phyloP scores from a whole-genome alignment of 2,888 invertebrate genomes.

The Myopa tessellatipennis region DNA sequence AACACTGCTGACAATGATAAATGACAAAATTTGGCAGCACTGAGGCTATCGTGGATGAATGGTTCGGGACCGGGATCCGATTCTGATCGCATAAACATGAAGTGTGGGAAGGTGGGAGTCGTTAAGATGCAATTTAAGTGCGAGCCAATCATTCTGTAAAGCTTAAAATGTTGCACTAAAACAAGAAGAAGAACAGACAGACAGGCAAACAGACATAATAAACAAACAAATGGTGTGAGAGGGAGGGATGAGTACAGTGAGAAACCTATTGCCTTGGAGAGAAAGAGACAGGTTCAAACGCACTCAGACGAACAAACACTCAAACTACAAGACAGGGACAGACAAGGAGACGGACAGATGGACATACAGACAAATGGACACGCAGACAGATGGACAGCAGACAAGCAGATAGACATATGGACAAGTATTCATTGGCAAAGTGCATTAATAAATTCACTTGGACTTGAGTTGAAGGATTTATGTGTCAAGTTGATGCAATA shows the following conservation, averaged over 20 bases:
- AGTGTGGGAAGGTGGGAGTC: no score
- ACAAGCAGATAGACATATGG: not conserved
- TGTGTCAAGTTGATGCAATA: constrained; percentile 29
- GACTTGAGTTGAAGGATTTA: constrained; percentile 39
- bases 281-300: no score
- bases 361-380: not conserved
- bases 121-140: no score
- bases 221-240: no score
- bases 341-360: not conserved
- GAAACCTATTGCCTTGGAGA: no score
- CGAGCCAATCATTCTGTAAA: not conserved
- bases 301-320: not conserved
- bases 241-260: no score
- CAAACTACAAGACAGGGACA: not conserved
- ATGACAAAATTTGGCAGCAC: constrained; percentile 17
- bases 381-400: not conserved
- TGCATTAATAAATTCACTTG: constrained; percentile 38
- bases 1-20: constrained; percentile 30
- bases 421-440: constrained; percentile 32
- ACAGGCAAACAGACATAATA: not conserved
- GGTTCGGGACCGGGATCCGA: not conserved
- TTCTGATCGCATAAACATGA: not conserved
- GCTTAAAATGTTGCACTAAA: not conserved
- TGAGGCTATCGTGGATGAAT: not conserved
- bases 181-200: not conserved